A percentile compares a stretch with the other conserved stretches of the same genome.
These are phyloP conservation scores for Alcedo quadribrachys DNA, from an alignment of 2,797 vertebrate genomes.

Conservation along the genomic window DNA sequence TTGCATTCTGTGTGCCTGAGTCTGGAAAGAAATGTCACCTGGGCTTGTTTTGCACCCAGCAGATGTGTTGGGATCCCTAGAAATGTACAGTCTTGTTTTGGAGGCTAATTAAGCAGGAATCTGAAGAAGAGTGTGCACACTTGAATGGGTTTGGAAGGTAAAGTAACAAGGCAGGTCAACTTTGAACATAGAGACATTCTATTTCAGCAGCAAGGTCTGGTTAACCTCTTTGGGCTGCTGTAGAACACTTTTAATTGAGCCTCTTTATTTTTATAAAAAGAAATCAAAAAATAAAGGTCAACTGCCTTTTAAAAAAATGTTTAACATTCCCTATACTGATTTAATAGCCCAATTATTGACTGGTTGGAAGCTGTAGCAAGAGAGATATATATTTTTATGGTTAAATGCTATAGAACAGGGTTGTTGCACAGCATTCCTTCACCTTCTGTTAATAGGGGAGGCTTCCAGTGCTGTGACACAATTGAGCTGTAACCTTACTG, in stretches of 20 bases:
- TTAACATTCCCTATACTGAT: background rate
- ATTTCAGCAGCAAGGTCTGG: slow-evolving; percentile 23
- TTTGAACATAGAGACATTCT: background rate
- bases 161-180: background rate
- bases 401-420: background rate
- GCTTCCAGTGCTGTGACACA: background rate
- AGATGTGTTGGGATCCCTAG: background rate
- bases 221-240: background rate
- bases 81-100: slow-evolving; percentile 66
- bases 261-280: slow-evolving; percentile 60
- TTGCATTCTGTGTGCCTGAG: slow-evolving; percentile 21
- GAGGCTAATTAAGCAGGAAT: slow-evolving; percentile 49
- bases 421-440: slow-evolving; percentile 2
- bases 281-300: slow-evolving; percentile 1
- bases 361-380: slow-evolving; percentile 19
- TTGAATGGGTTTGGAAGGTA: slow-evolving; percentile 1
- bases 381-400: slow-evolving; percentile 61
- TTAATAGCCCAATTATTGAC: slow-evolving; percentile 9
- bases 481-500: background rate
- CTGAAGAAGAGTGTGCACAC: background rate
- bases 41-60: background rate
- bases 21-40: slow-evolving; percentile 1
- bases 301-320: background rate
- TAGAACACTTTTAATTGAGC: slow-evolving; percentile 3
- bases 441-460: background rate